Evolutionary conservation across 2,113 vertebrate genomes (phyloP).

Genomic region (Cyanistes caeruleus): DNA sequence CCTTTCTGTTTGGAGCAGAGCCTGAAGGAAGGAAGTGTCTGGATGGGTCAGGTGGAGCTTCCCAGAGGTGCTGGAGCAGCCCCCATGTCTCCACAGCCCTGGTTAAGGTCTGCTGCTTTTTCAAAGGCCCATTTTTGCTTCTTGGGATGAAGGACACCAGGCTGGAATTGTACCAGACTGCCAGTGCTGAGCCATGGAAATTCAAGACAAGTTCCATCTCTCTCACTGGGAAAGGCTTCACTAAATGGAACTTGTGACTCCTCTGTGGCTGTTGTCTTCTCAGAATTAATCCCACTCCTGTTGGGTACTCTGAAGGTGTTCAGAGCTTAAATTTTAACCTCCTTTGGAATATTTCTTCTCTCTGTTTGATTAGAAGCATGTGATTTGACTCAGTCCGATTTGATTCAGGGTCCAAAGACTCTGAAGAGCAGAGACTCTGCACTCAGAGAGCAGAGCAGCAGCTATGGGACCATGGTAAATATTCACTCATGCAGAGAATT

Average conservation of each 20-base stretch:
- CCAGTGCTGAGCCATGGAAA: background rate
- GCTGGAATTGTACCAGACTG: background rate
- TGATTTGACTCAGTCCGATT: background rate
- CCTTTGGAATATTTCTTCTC: background rate
- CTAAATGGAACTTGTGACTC: background rate
- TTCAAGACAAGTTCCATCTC: background rate
- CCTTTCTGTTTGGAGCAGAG: background rate
- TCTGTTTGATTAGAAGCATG: background rate
- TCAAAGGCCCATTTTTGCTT: background rate
- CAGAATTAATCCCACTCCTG: background rate
- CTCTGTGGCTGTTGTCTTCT: background rate
- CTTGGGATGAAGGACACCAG: background rate
- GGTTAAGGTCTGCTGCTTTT: background rate
- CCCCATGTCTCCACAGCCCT: accelerated
- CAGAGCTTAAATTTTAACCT: background rate
- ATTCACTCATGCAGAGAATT: background rate
- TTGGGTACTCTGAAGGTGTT: background rate
- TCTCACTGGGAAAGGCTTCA: background rate
- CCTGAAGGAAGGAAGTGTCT: background rate
- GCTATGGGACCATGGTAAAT: background rate
- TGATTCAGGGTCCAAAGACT: background rate
- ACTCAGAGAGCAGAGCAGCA: background rate
- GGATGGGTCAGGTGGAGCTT: background rate
- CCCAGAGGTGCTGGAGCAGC: background rate
- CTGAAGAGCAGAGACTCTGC: background rate